Percentiles rank a stretch among this genome's conserved stretches.
Conservation (phyloP, 2,888 invertebrate genomes). For the Galeruca laticollis region DNA sequence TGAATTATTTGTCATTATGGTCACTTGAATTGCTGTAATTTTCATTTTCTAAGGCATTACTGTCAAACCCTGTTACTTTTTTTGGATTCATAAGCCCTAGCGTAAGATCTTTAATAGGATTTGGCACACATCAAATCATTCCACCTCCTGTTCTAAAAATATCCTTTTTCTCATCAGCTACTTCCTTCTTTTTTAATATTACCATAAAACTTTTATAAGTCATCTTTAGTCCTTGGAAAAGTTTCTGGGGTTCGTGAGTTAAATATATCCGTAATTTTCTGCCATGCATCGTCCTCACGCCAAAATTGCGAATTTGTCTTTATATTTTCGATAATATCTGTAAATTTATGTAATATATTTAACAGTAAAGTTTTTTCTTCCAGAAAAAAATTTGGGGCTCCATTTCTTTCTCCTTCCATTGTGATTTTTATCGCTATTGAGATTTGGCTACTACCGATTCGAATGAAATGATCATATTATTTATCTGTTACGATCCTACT, state of each 20-base stretch:
- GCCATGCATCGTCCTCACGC: slow-evolving; percentile 20
- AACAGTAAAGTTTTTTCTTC: slow-evolving; percentile 7
- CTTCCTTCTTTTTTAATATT: slow-evolving; percentile 24
- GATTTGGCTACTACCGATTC: no score
- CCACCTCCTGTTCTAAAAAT: slow-evolving; percentile 19
- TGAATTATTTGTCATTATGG: slow-evolving; percentile 7
- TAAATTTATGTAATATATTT: slow-evolving; percentile 20
- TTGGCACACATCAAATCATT: slow-evolving; percentile 10
- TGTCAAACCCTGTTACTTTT: slow-evolving; percentile 10
- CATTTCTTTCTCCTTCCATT: slow-evolving; percentile 24
- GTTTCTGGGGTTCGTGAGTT: slow-evolving; percentile 23
- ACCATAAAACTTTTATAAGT: slow-evolving; percentile 20
- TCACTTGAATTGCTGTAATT: slow-evolving; percentile 6
- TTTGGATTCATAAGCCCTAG: slow-evolving; percentile 7
- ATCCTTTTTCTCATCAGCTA: slow-evolving; percentile 25
- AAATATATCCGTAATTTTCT: slow-evolving; percentile 17
- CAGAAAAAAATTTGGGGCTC: slow-evolving; percentile 24
- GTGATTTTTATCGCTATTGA: background rate
- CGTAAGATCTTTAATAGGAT: slow-evolving; percentile 11
- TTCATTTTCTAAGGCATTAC: slow-evolving; percentile 11
- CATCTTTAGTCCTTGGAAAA: slow-evolving; percentile 1
- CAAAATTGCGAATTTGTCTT: slow-evolving; percentile 14
- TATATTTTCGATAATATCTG: slow-evolving; percentile 29
- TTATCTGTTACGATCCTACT: background rate
- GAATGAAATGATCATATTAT: background rate